phyloP scores from a whole-genome alignment of 2,888 invertebrate genomes.

The Tanytarsus gracilentus region DNA sequence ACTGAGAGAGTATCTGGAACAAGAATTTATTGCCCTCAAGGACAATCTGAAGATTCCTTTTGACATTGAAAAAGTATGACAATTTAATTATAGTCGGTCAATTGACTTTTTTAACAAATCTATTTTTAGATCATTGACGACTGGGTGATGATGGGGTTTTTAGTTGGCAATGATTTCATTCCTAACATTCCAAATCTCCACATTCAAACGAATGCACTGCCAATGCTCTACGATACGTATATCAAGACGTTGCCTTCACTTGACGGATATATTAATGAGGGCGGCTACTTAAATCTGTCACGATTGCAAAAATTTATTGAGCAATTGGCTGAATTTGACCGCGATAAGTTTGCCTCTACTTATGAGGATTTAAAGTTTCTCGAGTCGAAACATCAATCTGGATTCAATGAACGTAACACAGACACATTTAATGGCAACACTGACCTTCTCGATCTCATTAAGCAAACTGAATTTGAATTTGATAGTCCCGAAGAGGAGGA shows the following conservation, averaged over 20 bases:
- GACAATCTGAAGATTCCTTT: conserved; percentile 61
- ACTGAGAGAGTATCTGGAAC: conserved; percentile 82
- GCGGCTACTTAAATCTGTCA: conserved; percentile 68
- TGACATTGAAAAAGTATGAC: conserved; percentile 79
- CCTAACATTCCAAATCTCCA: conserved; percentile 92
- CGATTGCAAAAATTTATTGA: conserved; percentile 81
- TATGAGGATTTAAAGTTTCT: conserved; percentile 77
- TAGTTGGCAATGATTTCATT: conserved; percentile 97
- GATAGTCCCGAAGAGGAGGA: conserved; percentile 17
- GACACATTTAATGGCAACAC: conserved; percentile 46
- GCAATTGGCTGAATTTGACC: conserved; percentile 61
- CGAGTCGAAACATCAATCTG: conserved; percentile 63
- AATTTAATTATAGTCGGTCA: background rate
- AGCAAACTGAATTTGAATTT: conserved; percentile 46
- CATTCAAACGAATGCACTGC: conserved; percentile 82
- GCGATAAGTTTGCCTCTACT: conserved; percentile 64
- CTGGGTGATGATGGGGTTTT: conserved; percentile 95
- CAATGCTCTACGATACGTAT: conserved; percentile 78
- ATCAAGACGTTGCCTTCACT: conserved; percentile 76
- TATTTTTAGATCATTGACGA: conserved; percentile 63
- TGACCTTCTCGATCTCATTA: conserved; percentile 54
- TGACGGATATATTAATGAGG: conserved; percentile 89
- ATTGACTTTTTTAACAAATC: background rate
- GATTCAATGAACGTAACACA: conserved; percentile 36
- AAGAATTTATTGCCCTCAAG: conserved; percentile 73